Evolutionary conservation across 2,797 vertebrate species (phyloP), one percentile per base, ranked within the genome.

Genomic region (Betta splendens): DNA sequence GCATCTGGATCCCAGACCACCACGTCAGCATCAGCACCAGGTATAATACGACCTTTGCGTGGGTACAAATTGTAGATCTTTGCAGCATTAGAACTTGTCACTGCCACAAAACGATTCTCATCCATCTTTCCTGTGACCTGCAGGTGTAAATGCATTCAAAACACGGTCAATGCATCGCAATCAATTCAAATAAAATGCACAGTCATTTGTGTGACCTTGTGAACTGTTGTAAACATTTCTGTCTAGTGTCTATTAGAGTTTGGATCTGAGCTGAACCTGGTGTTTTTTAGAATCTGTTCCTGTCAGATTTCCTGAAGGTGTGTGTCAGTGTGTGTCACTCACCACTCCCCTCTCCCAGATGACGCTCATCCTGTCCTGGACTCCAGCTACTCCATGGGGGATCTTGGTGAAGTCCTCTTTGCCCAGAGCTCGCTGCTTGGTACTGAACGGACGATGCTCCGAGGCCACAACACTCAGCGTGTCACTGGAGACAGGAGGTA

Each of bases 351-450:
- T 92, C 87, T 99, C 97, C 97, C 97, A 99, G 68, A 98, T 92
- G 83, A 99, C 93, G 20, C 94, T 97, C 97, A 99, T 98, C 76
- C 97, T 94, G 87, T 99, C 97, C 87, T 99, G 95, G 46, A 98
- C 94, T 0, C 97, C 97, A 0, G 94, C 89, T 54, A 98, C 93
- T 0, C 97, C 97, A 0, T 98, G 97, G 0, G 97, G 97, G 85
- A 99, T 99, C 90, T 99, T 98, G 64, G 96, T 98, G 88, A 99
- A 99, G 89, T 99, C 97, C 42, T 99, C 97, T 85, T 97, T 97
- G 75, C 97, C 97, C 92, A 98, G 91, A 47, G 97, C 95, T 75
- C 94, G 97, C 93, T 99, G 96, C 87, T 98, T 98, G 51, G 90
- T 92, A 84, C 89, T 94, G 75, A 98, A 98, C 0, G 96, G 94